Base-by-base conservation (phyloP, 2,797 vertebrate genomes). In the Sternarchorhynchus goeldii region DNA sequence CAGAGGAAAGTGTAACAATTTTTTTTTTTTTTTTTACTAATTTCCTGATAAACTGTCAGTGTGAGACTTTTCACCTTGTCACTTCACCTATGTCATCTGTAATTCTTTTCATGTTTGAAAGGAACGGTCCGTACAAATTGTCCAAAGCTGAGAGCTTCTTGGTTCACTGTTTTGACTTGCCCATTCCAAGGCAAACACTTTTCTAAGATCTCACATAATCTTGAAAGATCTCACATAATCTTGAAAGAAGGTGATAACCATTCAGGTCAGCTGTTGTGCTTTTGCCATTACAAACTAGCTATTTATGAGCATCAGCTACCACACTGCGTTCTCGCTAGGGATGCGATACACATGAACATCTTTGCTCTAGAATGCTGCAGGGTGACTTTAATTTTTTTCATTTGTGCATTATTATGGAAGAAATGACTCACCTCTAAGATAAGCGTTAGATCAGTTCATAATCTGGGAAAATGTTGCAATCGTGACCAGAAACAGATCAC, bases 381-480 rank as follows among this genome's bases (percentile, higher is more conserved):
- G 75, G 87, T 25, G 79, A 87, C 89, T 90, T 80, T n/a, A n/a
- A n/a, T 90, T 90, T 88, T 65, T 34, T 34, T 86, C 83, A 56
- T 89, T 89, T 89, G 85, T 87, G 87, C 84, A 87, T 91, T 89
- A 89, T 88, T 89, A 91, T 90, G 90, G 90, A 88, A 88, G 85
- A 88, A 90, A 89, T 91, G 90, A 90, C 86, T 91, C 90, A 91
- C 84, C 88, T 90, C 88, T 88, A 86, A 92, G 88, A 92, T 90
- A 81, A 90, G 87, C 86, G 87, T 89, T 79, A 65, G 88, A 91
- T 91, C 86, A 84, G 91, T 91, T 86, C 83, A 86, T 55, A 76
- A 84, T 84, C 82, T 85, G 79, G 80, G 89, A 89, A 89, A 92
- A 92, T 91, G 91, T 34, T 31, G 57, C 83, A 71, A 86, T 70